Base-by-base conservation (phyloP, 2,797 vertebrate species). In the Odontamblyopus rebecca region DNA sequence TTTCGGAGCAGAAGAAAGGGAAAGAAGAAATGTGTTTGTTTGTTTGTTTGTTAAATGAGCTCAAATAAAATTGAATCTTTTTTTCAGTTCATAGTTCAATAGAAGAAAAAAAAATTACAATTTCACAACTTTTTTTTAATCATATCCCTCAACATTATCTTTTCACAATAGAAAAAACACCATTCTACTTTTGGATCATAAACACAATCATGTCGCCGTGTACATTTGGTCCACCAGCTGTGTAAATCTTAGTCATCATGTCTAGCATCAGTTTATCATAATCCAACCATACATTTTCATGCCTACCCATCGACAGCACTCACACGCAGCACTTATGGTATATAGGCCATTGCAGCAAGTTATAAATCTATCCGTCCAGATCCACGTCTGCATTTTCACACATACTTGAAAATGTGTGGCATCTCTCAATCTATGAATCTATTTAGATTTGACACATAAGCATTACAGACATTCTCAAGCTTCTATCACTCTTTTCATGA, bases 401-500 rank as follows among this genome's bases (percentile, higher is more conserved):
- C 71, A 73, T 72, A 74, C 82, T 72, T 68, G 76, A 66, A 73
- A 76, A 74, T 76, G 80, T 84, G 61, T 32, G 71, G 72, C n/a
- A 83, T 81, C 64, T 60, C 70, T 75, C 70, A 67, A 57, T 60
- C 70, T 70, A 85, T 27, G 85, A 67, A 80, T 77, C 57, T 85
- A 72, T 66, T 84, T 70, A 61, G 81, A 66, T 67, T 68, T n/a
- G 3, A 83, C 70, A 82, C 81, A 82, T 77, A 72, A 74, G 76
- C 66, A 85, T 80, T 68, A 81, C 61, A 80, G 70, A 78, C 74
- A 67, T 74, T 68, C 71, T 79, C 72, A 73, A 75, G 69, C 77
- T 27, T 61, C 73, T 81, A 82, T 89, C 85, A 83, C 51, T 61
- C 72, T 81, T 76, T 80, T 84, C 82, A n/a, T 16, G 6, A 38